phyloP scores from a whole-genome alignment of 1,140 invertebrate species.

The Bombus pyrosoma region DNA sequence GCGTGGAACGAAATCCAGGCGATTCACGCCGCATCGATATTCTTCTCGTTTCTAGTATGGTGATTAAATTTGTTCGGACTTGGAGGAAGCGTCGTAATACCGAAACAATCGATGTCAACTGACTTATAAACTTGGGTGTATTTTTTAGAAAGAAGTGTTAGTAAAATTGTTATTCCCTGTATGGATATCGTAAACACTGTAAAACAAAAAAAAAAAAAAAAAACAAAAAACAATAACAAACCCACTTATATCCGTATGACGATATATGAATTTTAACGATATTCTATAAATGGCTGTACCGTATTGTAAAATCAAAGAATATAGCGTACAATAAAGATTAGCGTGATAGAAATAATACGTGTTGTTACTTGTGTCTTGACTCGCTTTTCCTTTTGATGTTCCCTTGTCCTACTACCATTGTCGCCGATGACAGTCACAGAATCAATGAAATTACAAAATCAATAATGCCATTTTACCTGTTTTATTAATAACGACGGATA shows the following conservation, averaged over 20 bases:
- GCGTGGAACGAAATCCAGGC: not conserved
- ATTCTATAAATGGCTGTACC: conserved; percentile 81
- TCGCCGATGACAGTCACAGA: not conserved
- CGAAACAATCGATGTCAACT: conserved; percentile 40
- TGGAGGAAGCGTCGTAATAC: conserved; percentile 13
- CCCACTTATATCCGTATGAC: conserved; percentile 60
- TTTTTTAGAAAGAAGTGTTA: conserved; percentile 75
- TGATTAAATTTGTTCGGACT: not conserved
- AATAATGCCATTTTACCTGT: not conserved
- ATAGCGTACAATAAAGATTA: conserved; percentile 77
- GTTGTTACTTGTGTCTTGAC: not conserved
- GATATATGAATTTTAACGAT: conserved; percentile 73
- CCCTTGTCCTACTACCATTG: too few species aligned
- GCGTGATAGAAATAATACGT: conserved; percentile 51
- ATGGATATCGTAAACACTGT: conserved; percentile 60
- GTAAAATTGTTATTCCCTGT: conserved; percentile 75
- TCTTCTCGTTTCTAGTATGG: not conserved
- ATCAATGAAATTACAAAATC: not conserved
- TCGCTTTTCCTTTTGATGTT: not conserved
- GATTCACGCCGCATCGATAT: not conserved
- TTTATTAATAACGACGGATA: not conserved
- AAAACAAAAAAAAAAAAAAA: conserved; percentile 37
- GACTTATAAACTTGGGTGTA: conserved; percentile 74
- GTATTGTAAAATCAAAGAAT: conserved; percentile 80
- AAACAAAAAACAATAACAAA: conserved; percentile 15